Evolutionary conservation across 2,797 vertebrate species (phyloP), one percentile per base, ranked within the genome.

Genomic region (Emydoidea blandingii): DNA sequence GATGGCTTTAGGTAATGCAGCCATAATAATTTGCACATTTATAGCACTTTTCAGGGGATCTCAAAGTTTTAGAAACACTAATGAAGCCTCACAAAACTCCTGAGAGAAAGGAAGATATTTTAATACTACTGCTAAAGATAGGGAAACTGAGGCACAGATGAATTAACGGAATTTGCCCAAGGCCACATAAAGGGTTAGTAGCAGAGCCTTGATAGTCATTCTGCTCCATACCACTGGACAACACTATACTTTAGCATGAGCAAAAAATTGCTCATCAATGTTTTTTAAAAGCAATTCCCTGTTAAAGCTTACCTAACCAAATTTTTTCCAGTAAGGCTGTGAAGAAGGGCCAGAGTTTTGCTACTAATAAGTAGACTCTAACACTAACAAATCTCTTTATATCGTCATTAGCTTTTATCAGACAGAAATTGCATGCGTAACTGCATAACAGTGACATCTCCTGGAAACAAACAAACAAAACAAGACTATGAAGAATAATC

Each of bases 391-490:
- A 57, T 5, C n/a, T 91, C 79, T 90, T 57, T 16, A 31, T 19
- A 62, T 49, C 2, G 16, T 56, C 23, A 31, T 34, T 5, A 50
- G 72, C 47, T 88, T 93, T 84, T n/a, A 31, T 2, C 83, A 80
- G 78, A 50, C 52, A 44, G 76, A 83, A 84, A 18, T n/a, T 1
- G 5, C 65, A 31, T n/a, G 62, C 2, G 52, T 72, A 52, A 15
- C 86, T 92, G 44, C 65, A 5, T 12, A 85, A 94, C n/a, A 96
- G 90, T 84, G 96, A 95, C 88, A 89, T 34, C 92, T 92, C 52
- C 96, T 97, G 92, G 87, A 92, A 94, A 83, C 37, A 82, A 87
- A 83, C 29, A 83, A 86, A 78, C 47, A 18, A 65, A 56, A 47
- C 79, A 4, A 25, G 34, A 11, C 1, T 31, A 41, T 3, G 11